Conservation (phyloP, 2,888 invertebrate genomes). For the Eubasilissa splendida region DNA sequence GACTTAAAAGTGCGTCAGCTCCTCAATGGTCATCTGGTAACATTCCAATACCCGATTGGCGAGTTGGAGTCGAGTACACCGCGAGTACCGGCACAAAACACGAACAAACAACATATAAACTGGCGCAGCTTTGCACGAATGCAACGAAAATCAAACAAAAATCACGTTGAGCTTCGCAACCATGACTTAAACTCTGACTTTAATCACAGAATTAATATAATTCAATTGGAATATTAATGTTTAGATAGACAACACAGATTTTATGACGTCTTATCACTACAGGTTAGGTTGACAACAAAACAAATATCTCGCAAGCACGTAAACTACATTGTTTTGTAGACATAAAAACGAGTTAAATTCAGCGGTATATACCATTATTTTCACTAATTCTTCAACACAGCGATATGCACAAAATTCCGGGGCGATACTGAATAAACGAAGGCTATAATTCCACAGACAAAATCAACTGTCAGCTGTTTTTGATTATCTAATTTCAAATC, state of each 20-base stretch:
- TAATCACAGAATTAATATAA: background rate
- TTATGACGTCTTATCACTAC: conserved; percentile 18
- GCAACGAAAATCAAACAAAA: conserved; percentile 8
- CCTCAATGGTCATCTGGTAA: background rate
- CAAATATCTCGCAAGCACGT: conserved; percentile 6
- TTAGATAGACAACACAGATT: background rate
- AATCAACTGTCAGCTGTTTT: conserved; percentile 34
- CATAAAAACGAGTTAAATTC: no score
- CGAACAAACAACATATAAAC: background rate
- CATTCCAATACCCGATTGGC: conserved; percentile 31
- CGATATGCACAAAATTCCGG: no score
- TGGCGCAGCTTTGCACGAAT: background rate
- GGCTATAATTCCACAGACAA: background rate
- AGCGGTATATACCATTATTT: no score
- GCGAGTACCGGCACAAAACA: conserved; percentile 16
- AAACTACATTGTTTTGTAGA: background rate
- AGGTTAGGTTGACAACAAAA: conserved; percentile 33
- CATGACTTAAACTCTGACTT: conserved; percentile 11
- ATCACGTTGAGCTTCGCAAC: background rate
- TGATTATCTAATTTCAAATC: conserved; percentile 12
- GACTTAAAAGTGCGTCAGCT: conserved; percentile 12
- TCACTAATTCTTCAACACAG: no score
- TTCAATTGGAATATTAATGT: background rate
- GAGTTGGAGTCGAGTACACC: background rate
- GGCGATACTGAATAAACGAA: no score